Evolutionary conservation across 2,888 invertebrate species (phyloP), one percentile per base, ranked within the genome.

Genomic region (Hirtodrosophila trivittata): DNA sequence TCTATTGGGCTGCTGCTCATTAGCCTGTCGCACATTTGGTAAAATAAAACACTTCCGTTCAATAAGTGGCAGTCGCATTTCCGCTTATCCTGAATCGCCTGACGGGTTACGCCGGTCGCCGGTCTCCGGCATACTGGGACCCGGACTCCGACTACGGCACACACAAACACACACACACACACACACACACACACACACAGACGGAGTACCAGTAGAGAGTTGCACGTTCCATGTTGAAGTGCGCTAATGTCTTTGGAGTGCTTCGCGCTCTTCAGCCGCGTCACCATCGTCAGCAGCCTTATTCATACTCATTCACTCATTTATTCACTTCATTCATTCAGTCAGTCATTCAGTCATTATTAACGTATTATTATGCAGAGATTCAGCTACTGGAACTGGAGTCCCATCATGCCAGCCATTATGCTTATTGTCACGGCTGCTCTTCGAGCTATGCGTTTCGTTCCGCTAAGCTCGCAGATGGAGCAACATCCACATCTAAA

Each of bases 231-330:
- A 32, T 47, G 47, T 66, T 87, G 76, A 86, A 88, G 88, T 88
- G 83, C 80, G 87, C 87, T 89, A 89, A 88, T 88, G 89, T 82
- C 78, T 82, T 87, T 87, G 74, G 75, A 88, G 88, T 84, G 88
- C 59, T 87, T 83, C 87, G 85, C 86, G 75, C 82, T 87, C 87
- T 73, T 76, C 77, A 76, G 43, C 38, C 54, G 51, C 58, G 49
- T 47, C 55, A 50, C 41, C 46, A 50, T 5, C 13, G 25, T 12
- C 26, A 38, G 26, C 60, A 43, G 14, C 10, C 12, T 26, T 18
- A 32, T 14, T 37, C 41, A 39, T 41, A 12, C 16, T 33, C 50
- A 39, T 14, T 30, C 54, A 8, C 12, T 14, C 33, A 26, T n/a
- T 21, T 50, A 62, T 45, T 52, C 73, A 56, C 46, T 3, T 26